phyloP scores from a whole-genome alignment of 2,797 vertebrate species.

The Brachyalestes nurse region DNA sequence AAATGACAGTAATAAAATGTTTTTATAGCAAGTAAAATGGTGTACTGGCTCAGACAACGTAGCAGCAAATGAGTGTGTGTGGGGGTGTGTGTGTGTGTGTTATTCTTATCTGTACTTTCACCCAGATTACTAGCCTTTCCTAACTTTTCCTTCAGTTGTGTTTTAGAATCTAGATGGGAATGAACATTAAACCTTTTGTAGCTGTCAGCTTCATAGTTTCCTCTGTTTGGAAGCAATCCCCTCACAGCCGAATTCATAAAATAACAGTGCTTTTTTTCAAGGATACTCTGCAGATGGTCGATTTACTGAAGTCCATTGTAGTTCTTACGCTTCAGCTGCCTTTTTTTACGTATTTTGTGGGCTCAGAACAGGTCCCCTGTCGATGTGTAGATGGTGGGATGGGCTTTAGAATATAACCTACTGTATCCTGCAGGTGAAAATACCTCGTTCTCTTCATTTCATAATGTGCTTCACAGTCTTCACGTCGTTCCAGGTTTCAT shows the following conservation, averaged over 20 bases:
- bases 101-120: background rate
- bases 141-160: background rate
- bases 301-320: conserved; percentile 9
- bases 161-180: background rate
- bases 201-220: conserved; percentile 19
- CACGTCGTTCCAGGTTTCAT: background rate
- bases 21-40: no score
- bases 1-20: no score
- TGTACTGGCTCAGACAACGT: background rate
- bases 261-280: conserved; percentile 27
- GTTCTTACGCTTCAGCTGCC: conserved; percentile 15
- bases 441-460: background rate
- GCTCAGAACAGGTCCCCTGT: background rate
- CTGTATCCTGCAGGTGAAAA: background rate
- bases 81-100: background rate
- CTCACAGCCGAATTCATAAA: conserved; percentile 39
- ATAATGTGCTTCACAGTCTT: background rate
- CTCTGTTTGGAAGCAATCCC: conserved; percentile 28
- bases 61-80: background rate
- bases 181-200: background rate
- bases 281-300: conserved; percentile 29
- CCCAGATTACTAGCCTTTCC: background rate
- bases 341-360: background rate
- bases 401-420: conserved; percentile 3
- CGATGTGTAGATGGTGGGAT: background rate